A percentile compares a stretch with the other conserved stretches of the same genome.
These are phyloP conservation scores for Rhaphigaster nebulosa DNA, from an alignment of 2,888 invertebrate species.

Conservation along the genomic window DNA sequence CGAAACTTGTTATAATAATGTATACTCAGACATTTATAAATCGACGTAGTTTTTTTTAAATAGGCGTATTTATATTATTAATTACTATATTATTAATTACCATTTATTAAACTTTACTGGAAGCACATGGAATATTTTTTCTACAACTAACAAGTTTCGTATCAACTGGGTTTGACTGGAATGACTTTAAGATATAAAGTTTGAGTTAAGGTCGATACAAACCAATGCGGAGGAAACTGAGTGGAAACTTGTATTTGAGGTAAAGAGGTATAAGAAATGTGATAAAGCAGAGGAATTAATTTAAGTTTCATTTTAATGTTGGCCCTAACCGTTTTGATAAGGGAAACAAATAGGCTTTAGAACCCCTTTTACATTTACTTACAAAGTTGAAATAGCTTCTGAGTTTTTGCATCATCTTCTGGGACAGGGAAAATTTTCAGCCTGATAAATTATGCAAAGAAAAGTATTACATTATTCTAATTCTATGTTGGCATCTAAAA, in stretches of 20 bases:
- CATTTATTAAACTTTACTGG: no score
- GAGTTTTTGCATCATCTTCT: neutral
- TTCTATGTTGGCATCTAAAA: no score
- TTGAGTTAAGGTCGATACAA: neutral
- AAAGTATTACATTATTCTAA: neutral
- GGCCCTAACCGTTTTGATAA: neutral
- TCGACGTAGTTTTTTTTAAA: no score
- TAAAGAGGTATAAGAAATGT: neutral
- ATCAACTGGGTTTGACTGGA: neutral
- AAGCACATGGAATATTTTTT: no score
- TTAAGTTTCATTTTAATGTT: neutral
- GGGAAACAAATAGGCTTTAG: constrained; percentile 10
- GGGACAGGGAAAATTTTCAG: neutral
- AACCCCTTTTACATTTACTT: neutral
- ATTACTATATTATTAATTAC: no score
- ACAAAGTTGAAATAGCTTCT: neutral
- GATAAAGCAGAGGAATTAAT: constrained; percentile 5
- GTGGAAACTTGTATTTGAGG: neutral
- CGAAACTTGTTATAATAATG: no score
- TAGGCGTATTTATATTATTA: no score
- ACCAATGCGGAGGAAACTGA: neutral
- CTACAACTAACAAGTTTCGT: no score
- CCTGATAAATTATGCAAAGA: neutral
- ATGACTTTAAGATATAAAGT: neutral
- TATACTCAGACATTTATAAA: no score